Evolutionary conservation across 2,888 invertebrate species (phyloP).

Genomic region (Oscheius sp.): DNA sequence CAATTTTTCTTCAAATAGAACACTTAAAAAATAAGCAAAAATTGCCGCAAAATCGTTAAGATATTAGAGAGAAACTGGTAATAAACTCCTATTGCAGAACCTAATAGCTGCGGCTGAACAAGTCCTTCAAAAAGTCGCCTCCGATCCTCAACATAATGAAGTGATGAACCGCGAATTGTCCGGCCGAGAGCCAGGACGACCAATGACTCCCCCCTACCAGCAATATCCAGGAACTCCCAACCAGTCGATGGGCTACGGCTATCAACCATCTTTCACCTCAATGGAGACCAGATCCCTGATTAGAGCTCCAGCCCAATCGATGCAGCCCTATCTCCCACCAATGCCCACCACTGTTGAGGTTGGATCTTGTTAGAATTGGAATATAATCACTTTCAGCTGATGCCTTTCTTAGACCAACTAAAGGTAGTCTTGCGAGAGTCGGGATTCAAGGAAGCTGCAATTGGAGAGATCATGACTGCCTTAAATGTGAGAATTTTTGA

Average conservation of each 20-base stretch:
- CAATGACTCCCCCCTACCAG: neutral
- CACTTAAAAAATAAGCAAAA: too few species aligned
- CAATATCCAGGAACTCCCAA: neutral
- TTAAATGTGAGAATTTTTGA: conserved; percentile 76
- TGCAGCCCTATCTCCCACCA: neutral
- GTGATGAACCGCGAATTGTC: conserved; percentile 32
- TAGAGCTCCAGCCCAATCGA: neutral
- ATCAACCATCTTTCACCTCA: too few species aligned
- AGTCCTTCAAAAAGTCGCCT: conserved; percentile 94
- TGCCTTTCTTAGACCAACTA: conserved; percentile 86
- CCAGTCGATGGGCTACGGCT: conserved; percentile 12
- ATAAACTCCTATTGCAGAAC: too few species aligned
- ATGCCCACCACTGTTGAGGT: neutral
- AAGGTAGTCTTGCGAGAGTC: conserved; percentile 84
- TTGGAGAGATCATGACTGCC: conserved; percentile 87
- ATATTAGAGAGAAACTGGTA: too few species aligned
- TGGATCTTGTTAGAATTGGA: too few species aligned
- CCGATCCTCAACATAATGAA: conserved; percentile 82
- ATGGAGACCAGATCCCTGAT: too few species aligned
- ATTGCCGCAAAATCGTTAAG: too few species aligned
- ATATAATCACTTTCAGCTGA: conserved; percentile 60
- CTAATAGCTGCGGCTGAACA: conserved; percentile 81
- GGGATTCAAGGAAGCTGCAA: conserved; percentile 88
- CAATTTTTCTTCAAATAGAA: too few species aligned
- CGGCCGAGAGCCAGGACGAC: neutral